phyloP scores from a whole-genome alignment of 2,797 vertebrate genomes.

The Heliangelus exortis region DNA sequence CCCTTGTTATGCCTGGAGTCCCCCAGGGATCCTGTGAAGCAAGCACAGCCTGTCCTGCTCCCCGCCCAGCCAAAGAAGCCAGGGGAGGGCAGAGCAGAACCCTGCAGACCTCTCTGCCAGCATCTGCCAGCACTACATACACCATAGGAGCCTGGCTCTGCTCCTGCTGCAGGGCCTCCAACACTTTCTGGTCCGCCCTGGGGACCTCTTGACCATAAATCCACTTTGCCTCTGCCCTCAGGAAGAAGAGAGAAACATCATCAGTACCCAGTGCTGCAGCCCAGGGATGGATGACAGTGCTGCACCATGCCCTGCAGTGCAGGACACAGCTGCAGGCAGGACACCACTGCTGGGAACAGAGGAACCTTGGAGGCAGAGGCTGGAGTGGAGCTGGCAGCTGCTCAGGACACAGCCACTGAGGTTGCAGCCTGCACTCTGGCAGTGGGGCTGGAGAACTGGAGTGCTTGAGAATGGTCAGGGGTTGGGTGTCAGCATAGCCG shows the following conservation, averaged over 20 bases:
- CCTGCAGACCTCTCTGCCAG: rapidly evolving
- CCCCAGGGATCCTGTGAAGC: background rate
- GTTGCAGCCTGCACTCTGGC: background rate
- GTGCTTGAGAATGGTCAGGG: background rate
- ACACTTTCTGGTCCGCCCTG: background rate
- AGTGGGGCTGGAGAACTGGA: background rate
- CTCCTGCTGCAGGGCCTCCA: background rate
- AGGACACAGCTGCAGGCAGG: background rate
- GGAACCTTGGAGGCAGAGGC: background rate
- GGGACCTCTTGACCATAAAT: background rate
- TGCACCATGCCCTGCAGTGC: background rate
- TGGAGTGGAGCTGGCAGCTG: background rate
- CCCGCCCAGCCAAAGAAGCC: background rate
- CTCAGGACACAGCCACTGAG: background rate
- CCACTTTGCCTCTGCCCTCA: background rate
- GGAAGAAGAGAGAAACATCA: background rate
- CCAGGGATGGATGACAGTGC: rapidly evolving
- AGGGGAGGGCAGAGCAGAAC: background rate
- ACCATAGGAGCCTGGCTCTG: background rate
- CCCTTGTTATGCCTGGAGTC: background rate
- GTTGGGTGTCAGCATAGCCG: background rate
- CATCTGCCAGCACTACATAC: background rate
- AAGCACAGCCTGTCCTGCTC: background rate
- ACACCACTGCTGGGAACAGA: background rate
- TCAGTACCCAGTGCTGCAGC: background rate